Percentiles rank a stretch among this genome's conserved stretches.
Evolutionary conservation across 1,140 invertebrate species (phyloP).

Genomic region (Berghia stephanieae): DNA sequence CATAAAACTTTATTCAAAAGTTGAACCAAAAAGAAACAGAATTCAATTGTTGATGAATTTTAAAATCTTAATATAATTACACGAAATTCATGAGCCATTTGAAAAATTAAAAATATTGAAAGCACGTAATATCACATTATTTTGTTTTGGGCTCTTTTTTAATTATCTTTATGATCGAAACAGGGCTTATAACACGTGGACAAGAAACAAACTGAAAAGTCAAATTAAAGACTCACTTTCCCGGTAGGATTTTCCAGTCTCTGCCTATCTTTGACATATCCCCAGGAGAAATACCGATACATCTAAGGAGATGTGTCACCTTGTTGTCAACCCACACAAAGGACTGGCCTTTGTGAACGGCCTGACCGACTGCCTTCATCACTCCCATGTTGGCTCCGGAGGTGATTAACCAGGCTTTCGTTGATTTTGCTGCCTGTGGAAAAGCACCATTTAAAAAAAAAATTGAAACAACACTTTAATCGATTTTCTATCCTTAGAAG

Average conservation of each 20-base stretch:
- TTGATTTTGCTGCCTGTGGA: constrained; percentile 91
- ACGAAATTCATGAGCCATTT: too few species aligned
- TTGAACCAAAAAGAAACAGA: too few species aligned
- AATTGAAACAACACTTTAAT: not conserved
- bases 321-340: constrained; percentile 57
- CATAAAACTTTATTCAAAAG: too few species aligned
- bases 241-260: constrained; percentile 74
- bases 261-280: constrained; percentile 91
- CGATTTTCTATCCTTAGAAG: not conserved
- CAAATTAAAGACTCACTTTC: constrained; percentile 36
- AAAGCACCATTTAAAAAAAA: not conserved
- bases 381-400: constrained; percentile 94
- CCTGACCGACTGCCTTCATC: constrained; percentile 63
- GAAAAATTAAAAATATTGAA: too few species aligned
- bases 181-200: too few species aligned
- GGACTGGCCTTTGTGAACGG: constrained; percentile 72
- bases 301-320: constrained; percentile 55
- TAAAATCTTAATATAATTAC: too few species aligned
- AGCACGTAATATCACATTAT: too few species aligned
- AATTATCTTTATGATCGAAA: too few species aligned
- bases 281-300: constrained; percentile 98
- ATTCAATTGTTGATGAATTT: too few species aligned
- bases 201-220: too few species aligned
- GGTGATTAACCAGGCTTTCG: constrained; percentile 96
- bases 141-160: too few species aligned